Evolutionary conservation across 2,888 invertebrate genomes (phyloP).

Genomic region (Sceliomorpha sp.): DNA sequence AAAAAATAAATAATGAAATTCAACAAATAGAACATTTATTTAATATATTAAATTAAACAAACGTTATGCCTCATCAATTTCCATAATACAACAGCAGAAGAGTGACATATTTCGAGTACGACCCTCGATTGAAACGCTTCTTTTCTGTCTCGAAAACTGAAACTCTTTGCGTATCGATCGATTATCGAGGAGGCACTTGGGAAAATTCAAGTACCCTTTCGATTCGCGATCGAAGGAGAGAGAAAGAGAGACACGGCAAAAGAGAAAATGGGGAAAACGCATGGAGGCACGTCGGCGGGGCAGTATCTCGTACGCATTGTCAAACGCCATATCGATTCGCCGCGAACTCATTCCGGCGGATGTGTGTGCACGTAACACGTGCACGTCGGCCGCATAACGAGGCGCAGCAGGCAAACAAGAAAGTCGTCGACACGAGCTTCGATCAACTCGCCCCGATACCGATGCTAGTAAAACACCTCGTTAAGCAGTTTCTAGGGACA

Average conservation of each 20-base stretch:
- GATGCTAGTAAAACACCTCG: constrained; percentile 38
- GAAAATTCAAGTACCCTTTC: too few relatives aligned
- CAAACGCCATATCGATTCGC: constrained; percentile 24
- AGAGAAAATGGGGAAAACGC: constrained; percentile 14
- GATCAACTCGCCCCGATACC: constrained; percentile 31
- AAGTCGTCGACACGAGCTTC: constrained; percentile 35
- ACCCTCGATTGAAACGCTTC: too few relatives aligned
- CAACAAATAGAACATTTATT: too few relatives aligned
- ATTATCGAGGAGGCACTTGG: too few relatives aligned
- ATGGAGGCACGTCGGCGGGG: too few relatives aligned
- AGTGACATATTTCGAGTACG: too few relatives aligned
- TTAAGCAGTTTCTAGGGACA: constrained; percentile 39
- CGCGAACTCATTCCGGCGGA: constrained; percentile 29
- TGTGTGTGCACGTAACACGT: constrained; percentile 30
- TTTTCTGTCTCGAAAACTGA: too few relatives aligned
- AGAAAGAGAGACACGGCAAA: constrained; percentile 29
- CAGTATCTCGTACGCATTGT: constrained; percentile 2
- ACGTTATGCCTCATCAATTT: too few relatives aligned
- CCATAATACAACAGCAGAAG: too few relatives aligned
- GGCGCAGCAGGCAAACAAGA: constrained; percentile 49
- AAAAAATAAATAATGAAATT: too few relatives aligned
- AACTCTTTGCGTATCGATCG: too few relatives aligned
- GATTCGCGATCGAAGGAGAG: constrained; percentile 21
- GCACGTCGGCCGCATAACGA: constrained; percentile 32
- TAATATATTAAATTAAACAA: too few relatives aligned